Percentiles rank a stretch among this genome's conserved stretches.
Conservation (phyloP, 2,797 vertebrate genomes). For the Poeciliopsis gracilis region DNA sequence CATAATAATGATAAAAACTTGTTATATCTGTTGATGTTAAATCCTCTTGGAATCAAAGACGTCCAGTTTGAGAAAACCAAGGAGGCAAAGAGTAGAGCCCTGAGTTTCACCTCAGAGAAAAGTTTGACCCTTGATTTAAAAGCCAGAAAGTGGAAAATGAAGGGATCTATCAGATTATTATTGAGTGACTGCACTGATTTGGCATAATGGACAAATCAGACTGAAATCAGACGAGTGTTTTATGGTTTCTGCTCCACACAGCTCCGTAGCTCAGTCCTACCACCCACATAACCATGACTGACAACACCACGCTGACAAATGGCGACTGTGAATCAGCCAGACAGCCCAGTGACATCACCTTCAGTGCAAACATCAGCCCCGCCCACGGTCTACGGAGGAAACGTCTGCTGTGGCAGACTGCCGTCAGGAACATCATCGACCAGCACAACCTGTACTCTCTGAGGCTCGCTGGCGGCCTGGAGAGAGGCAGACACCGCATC, state of each 20-base stretch:
- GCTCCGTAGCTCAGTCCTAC: neutral
- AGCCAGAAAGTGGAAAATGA: neutral
- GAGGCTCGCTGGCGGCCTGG: constrained; percentile 37
- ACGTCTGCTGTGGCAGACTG: constrained; percentile 67
- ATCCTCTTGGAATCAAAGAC: neutral
- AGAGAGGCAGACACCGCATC: constrained; percentile 51
- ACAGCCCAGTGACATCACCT: constrained; percentile 32
- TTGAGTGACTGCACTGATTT: neutral
- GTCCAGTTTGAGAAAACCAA: neutral
- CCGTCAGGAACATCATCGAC: constrained; percentile 65
- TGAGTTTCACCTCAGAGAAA: neutral
- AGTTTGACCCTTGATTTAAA: neutral
- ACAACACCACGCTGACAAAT: constrained; percentile 5
- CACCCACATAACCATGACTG: constrained; percentile 12
- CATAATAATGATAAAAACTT: neutral
- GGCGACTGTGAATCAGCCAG: constrained; percentile 17
- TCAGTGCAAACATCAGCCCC: constrained; percentile 25
- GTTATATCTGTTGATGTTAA: neutral
- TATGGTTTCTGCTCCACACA: neutral
- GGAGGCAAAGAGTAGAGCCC: neutral
- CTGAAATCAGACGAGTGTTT: neutral
- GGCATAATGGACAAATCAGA: neutral
- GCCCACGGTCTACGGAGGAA: constrained; percentile 44
- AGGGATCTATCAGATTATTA: neutral
- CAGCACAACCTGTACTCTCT: constrained; percentile 55